Conservation (phyloP, 2,113 vertebrate species). For the Actenoides lindsayi region DNA sequence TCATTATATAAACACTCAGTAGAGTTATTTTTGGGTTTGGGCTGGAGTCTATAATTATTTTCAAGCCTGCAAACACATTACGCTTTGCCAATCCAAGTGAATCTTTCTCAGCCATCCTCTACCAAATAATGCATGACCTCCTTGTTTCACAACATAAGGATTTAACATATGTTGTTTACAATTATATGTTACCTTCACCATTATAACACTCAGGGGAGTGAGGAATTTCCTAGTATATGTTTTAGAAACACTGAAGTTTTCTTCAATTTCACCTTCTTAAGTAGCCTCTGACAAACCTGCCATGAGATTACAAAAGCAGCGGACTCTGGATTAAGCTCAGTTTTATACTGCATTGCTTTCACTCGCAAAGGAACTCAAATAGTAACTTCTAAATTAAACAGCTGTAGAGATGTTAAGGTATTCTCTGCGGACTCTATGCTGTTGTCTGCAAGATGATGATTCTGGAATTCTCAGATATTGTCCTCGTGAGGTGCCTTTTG, state of each 20-base stretch:
- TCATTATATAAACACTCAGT: neutral
- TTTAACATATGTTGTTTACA: constrained; percentile 66
- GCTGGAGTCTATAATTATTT: constrained; percentile 34
- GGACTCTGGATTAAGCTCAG: constrained; percentile 16
- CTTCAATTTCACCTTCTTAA: constrained; percentile 46
- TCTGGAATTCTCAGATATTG: constrained; percentile 60
- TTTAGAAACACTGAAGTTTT: constrained; percentile 40
- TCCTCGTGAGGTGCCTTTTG: constrained; percentile 56
- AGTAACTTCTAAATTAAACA: constrained; percentile 69
- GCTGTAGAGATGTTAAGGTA: constrained; percentile 60
- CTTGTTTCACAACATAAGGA: constrained; percentile 48
- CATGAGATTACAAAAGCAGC: neutral
- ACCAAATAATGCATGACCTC: constrained; percentile 60
- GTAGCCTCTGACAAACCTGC: constrained; percentile 19
- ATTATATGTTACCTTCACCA: constrained; percentile 52
- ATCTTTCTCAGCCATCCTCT: constrained; percentile 40
- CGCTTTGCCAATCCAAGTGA: neutral
- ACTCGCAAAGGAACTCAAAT: constrained; percentile 44
- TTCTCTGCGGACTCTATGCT: constrained; percentile 37
- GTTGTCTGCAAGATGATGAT: constrained; percentile 60
- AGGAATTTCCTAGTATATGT: neutral
- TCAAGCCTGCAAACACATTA: neutral
- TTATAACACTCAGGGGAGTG: constrained; percentile 40
- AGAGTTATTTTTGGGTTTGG: constrained; percentile 20
- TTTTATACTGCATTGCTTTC: constrained; percentile 37